Percentiles rank a stretch among this genome's conserved stretches.
Conservation (phyloP, 2,888 invertebrate genomes). For the Platycheirus rosarum region DNA sequence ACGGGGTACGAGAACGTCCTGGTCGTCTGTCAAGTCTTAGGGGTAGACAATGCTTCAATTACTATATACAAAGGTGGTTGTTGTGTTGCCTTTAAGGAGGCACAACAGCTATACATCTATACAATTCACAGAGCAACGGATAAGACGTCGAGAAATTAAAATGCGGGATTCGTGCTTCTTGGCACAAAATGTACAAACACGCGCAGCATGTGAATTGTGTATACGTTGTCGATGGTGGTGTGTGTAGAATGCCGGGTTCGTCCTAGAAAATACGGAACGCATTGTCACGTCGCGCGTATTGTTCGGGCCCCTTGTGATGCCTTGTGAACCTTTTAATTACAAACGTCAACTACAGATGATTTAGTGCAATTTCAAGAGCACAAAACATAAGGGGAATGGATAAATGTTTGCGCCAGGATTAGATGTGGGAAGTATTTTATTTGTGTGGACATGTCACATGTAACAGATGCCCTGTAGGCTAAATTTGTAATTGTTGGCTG, state of each 20-base stretch:
- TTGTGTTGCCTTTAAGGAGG: conserved; percentile 14
- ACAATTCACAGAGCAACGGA: conserved; percentile 14
- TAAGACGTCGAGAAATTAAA: conserved; percentile 64
- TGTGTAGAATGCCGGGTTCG: not conserved
- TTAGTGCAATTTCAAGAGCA: conserved; percentile 65
- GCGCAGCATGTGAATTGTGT: conserved; percentile 19
- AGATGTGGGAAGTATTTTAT: conserved; percentile 37
- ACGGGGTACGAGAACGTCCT: conserved; percentile 18
- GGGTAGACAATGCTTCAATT: conserved; percentile 60
- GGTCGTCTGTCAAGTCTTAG: conserved; percentile 38
- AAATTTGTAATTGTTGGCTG: conserved; percentile 24
- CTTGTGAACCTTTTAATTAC: conserved; percentile 71
- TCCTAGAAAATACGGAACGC: conserved; percentile 10
- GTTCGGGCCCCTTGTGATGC: conserved; percentile 30
- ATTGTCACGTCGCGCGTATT: conserved; percentile 52
- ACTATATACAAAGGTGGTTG: conserved; percentile 19
- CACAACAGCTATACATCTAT: not conserved
- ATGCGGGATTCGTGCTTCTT: conserved; percentile 59
- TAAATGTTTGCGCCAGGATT: conserved; percentile 23
- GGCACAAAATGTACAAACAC: conserved; percentile 63
- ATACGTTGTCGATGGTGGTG: not conserved
- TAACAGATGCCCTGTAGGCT: conserved; percentile 7
- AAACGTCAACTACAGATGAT: conserved; percentile 71
- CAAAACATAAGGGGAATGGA: conserved; percentile 14
- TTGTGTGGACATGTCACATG: conserved; percentile 37